Evolutionary conservation across 2,888 invertebrate genomes (phyloP).

Genomic region (Hybos culiciformis): DNA sequence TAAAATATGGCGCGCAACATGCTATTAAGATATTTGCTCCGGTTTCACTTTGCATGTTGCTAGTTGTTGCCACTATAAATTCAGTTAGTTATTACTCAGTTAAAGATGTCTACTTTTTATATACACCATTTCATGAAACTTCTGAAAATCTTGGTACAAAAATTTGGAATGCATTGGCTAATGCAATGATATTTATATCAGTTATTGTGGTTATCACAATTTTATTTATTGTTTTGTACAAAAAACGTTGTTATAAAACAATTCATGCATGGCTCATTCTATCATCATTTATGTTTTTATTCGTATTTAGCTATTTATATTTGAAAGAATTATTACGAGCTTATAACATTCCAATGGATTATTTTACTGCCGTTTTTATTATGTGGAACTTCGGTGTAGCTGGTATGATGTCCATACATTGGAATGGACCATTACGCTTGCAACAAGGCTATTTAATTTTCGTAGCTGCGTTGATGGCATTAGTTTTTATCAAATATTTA

Average conservation of each 20-base stretch:
- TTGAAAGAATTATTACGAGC: slow-evolving; percentile 83
- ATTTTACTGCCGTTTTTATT: slow-evolving; percentile 68
- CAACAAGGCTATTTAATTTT: slow-evolving; percentile 96
- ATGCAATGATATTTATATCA: slow-evolving; percentile 82
- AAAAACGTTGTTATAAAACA: slow-evolving; percentile 88
- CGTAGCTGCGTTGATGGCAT: slow-evolving; percentile 93
- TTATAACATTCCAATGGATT: slow-evolving; percentile 93
- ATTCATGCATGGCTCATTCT: slow-evolving; percentile 97
- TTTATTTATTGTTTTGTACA: slow-evolving; percentile 85
- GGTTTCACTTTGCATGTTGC: slow-evolving; percentile 94
- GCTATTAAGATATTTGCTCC: slow-evolving; percentile 98
- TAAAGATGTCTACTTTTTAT: slow-evolving; percentile 82
- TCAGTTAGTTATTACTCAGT: slow-evolving; percentile 84
- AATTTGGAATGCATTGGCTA: slow-evolving; percentile 92
- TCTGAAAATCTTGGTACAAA: slow-evolving; percentile 77
- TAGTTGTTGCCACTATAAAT: slow-evolving; percentile 95
- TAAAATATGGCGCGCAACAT: slow-evolving; percentile 96
- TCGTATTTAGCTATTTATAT: slow-evolving; percentile 89
- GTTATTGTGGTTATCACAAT: slow-evolving; percentile 95
- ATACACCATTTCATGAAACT: slow-evolving; percentile 96
- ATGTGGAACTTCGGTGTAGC: slow-evolving; percentile 97
- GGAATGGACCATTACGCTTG: slow-evolving; percentile 89
- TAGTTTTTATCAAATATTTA: slow-evolving; percentile 96
- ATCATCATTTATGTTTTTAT: slow-evolving; percentile 88
- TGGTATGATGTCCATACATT: slow-evolving; percentile 98